Base-by-base conservation (phyloP, 2,797 vertebrate genomes). In the Euphonia xanthogaster region DNA sequence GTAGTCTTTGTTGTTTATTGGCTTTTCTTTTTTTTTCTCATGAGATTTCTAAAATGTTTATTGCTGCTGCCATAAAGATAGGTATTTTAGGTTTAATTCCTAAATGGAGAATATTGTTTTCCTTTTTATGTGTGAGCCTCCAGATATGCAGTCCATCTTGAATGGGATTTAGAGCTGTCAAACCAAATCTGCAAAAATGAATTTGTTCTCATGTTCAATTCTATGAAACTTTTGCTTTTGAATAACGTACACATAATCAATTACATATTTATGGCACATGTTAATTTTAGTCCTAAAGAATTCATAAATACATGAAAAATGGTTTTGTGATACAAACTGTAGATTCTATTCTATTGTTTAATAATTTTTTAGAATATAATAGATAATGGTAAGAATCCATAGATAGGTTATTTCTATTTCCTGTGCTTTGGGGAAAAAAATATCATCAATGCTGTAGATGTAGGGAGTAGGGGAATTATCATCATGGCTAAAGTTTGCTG, bases 281-380 rank as follows among this genome's bases (percentile, higher is more conserved):
- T 77, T 93, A 94, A 40, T 62, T 93, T 51, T 91, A 67, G 42
- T 70, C 50, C 48, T 93, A 91, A 96, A 92, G 86, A 95, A 95
- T 97, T 94, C 91, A 85, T 94, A 96, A 95, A 91, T 95, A 54
- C n/a, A 76, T 95, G 90, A 95, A 94, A 97, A 97, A 96, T 93
- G 47, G 63, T 94, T 97, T 96, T 96, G 55, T 94, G 71, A 82
- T 97, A 53, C 25, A 62, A 94, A 78, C 68, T 93, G 88, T 94
- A 95, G 84, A 96, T 94, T 76, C 76, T 96, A 87, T 25, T 44
- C 3, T 78, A 84, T 93, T 91, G 81, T 39, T 42, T 68, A 21
- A 54, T 95, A 67, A 70, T 78, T 96, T 94, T 94, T 96, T 94
- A 76, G 33, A 48, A 10, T 51, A 15, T 23, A 58, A 71, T 91